Evolutionary conservation across 2,113 vertebrate genomes (phyloP).

Genomic region (Girardinichthys multiradiatus): DNA sequence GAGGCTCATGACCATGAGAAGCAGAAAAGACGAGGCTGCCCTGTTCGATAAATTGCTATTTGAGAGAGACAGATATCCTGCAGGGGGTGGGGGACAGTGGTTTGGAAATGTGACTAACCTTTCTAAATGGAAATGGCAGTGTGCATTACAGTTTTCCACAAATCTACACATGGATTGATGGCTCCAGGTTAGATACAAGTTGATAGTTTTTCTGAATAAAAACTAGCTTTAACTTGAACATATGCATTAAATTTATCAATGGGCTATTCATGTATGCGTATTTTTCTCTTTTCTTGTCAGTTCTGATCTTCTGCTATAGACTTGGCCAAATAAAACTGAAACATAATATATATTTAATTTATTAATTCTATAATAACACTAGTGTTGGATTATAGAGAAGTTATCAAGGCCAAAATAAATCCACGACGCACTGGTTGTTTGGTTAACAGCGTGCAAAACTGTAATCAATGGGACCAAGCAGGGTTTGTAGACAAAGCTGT

Average conservation of each 20-base stretch:
- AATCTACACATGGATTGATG: conserved; percentile 25
- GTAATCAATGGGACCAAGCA: conserved; percentile 68
- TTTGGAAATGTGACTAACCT: conserved; percentile 64
- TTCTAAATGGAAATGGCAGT: conserved; percentile 65
- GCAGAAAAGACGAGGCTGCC: conserved; percentile 63
- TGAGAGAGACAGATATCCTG: conserved; percentile 65
- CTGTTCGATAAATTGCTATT: conserved; percentile 70
- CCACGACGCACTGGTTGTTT: conserved; percentile 16
- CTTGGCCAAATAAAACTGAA: background rate
- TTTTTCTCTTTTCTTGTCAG: background rate
- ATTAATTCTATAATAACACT: background rate
- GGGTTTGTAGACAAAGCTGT: conserved; percentile 61
- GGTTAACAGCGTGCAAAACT: conserved; percentile 68
- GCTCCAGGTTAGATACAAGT: conserved; percentile 12
- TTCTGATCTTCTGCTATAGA: background rate
- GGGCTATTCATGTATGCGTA: background rate
- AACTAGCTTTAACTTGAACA: background rate
- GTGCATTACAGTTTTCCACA: conserved; percentile 35
- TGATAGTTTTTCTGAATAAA: background rate
- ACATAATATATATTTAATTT: background rate
- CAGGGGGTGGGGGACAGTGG: conserved; percentile 52
- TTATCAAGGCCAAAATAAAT: background rate
- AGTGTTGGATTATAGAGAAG: conserved; percentile 3
- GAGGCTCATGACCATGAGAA: conserved; percentile 67
- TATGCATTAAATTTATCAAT: background rate